Evolutionary conservation across 2,888 invertebrate genomes (phyloP), one percentile per base, ranked within the genome.

Genomic region (Lutraria lutraria): DNA sequence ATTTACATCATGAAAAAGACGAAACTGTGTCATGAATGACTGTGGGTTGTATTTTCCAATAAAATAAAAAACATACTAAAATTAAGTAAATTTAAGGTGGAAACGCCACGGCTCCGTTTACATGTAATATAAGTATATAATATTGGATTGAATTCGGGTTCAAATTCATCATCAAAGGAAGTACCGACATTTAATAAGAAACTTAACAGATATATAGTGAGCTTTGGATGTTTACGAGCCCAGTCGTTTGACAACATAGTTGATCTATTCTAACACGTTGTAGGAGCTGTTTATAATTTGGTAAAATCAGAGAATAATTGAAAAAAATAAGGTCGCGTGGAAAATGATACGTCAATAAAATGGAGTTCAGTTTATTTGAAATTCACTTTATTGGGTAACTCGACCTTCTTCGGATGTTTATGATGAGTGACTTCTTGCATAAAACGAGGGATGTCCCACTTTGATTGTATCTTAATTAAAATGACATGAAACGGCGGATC

Each of bases 341-440:
- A 76, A 76, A 19, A 31, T 4, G 19, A 76, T 76, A 76, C 19
- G 76, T 25, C 76, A 76, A 76, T 76, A 76, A 76, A 76, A 31
- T 16, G 16, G 76, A 31, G 76, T 76, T 19, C 76, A 34, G 31
- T 31, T 34, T 76, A 76, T 76, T 76, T 76, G 34, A 76, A 31
- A 76, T 29, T 76, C 34, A 34, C 16, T 76, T 76, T 31, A 76
- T 34, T 76, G 25, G 21, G 76, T 31, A 34, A 76, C 76, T 25
- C 31, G 16, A 76, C 76, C 76, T 76, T 19, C 15, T 76, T 12
- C 15, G 4, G 76, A 76, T 34, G 76, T 76, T 76, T 31, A 76
- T 76, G 10, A 31, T 31, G 31, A 31, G 16, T 19, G 76, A 76
- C 76, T 76, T 19, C 34, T 76, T 16, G 76, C 34, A 76, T 76